Percentiles rank a stretch among this genome's conserved stretches.
These are phyloP conservation scores for Meriones psammophilus DNA, from an alignment of 2,797 vertebrate genomes.

Conservation along the genomic window DNA sequence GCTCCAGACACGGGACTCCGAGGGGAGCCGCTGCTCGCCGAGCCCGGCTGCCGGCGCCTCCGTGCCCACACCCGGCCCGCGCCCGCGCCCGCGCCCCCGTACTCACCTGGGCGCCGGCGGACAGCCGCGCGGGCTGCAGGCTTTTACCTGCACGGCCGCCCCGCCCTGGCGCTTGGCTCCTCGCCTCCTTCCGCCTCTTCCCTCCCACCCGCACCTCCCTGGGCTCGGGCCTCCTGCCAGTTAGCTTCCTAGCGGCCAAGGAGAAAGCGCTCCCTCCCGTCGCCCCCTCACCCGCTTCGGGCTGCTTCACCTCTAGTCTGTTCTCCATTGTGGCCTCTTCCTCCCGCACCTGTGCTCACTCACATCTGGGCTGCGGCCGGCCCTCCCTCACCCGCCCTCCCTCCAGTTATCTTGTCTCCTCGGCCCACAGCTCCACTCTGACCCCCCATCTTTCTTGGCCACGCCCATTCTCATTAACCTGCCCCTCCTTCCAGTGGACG, in stretches of 20 bases:
- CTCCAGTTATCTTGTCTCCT: no score
- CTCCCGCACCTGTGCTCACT: background rate
- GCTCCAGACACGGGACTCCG: background rate
- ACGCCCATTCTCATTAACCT: background rate
- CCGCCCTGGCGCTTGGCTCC: background rate
- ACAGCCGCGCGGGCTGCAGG: background rate
- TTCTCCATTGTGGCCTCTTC: background rate
- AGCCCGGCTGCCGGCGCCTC: background rate
- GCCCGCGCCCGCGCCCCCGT: background rate
- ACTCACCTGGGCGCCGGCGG: background rate
- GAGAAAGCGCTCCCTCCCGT: background rate
- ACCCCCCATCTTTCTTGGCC: background rate
- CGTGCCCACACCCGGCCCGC: no score
- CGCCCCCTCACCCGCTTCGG: background rate
- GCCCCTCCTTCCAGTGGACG: background rate
- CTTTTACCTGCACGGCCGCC: background rate
- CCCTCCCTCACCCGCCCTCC: background rate
- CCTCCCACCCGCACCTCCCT: no score
- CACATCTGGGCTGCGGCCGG: no score
- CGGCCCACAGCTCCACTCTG: background rate
- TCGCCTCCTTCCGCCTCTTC: background rate
- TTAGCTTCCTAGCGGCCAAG: background rate
- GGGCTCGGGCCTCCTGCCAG: background rate
- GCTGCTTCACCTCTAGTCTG: background rate
- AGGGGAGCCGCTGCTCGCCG: background rate